phyloP scores from a whole-genome alignment of 2,888 invertebrate species.

The Neocrepidodera transversa region DNA sequence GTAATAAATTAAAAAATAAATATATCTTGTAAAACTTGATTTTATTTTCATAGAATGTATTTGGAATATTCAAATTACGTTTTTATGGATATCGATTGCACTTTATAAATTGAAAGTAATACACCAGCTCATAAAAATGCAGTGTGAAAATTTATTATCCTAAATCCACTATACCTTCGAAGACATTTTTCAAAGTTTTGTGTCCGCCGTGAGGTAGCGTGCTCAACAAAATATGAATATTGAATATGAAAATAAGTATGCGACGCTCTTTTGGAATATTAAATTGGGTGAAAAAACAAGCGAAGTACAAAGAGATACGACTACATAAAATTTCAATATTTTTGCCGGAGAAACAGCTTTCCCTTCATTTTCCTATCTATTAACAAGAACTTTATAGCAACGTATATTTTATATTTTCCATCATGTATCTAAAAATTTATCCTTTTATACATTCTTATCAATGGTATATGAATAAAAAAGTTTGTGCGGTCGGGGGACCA shows the following conservation, averaged over 20 bases:
- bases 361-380: conserved; percentile 14
- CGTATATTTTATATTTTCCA: conserved; percentile 14
- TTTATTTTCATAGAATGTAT: too few relatives aligned
- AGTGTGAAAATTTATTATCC: conserved; percentile 38
- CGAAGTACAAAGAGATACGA: conserved; percentile 25
- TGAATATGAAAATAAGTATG: conserved; percentile 31
- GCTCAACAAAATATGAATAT: conserved; percentile 30
- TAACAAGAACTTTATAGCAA: conserved; percentile 9
- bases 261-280: conserved; percentile 23
- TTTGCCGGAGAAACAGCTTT: conserved; percentile 19
- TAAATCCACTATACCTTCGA: conserved; percentile 27
- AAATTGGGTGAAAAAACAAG: conserved; percentile 32
- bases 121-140: conserved; percentile 41
- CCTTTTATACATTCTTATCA: too few relatives aligned
- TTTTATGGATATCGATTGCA: conserved; percentile 34
- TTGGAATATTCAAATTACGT: too few relatives aligned
- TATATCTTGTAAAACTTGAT: too few relatives aligned
- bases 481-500: too few relatives aligned
- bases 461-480: too few relatives aligned
- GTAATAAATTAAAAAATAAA: too few relatives aligned
- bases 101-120: conserved; percentile 37
- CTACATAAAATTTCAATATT: conserved; percentile 30
- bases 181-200: conserved; percentile 35
- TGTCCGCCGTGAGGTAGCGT: conserved; percentile 16
- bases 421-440: conserved; percentile 14